Evolutionary conservation across 2,797 vertebrate genomes (phyloP), one percentile per base, ranked within the genome.

Genomic region (Rhynchonycteris naso): DNA sequence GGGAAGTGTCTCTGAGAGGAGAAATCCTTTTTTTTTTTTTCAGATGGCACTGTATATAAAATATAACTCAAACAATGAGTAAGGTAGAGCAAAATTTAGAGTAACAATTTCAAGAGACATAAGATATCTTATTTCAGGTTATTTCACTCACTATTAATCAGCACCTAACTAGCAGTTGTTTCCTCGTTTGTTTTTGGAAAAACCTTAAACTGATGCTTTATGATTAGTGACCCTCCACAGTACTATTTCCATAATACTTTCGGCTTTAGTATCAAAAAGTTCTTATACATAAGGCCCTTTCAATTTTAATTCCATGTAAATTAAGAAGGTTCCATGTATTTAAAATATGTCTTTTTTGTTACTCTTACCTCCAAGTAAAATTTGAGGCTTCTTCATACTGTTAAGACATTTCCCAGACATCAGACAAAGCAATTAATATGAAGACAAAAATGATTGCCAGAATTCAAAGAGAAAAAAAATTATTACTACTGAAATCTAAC

Each of bases 381-480:
- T 28, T 82, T 90, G 30, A 87, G 63, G 38, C 35, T 9, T 35
- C 8, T 72, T 91, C 47, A 80, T 54, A 47, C 11, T 71, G 35
- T 63, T 71, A 91, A 69, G 12, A 87, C 15, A 71, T 88, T 93
- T 93, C 38, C 78, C 75, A 87, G 35, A 59, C 8, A 65, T 69
- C 12, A 87, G 59, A 80, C 22, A 82, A 74, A 78, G 13, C 28
- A 76, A 35, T 58, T 93, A 65, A 75, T 54, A 75, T 33, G 66
- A 93, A 84, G 26, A 61, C 52, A 30, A 74, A 86, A 86, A 18
- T n/a, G 74, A 74, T 22, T 28, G 43, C 58, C 66, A 84, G 18
- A 76, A 83, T 72, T 95, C 92, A 82, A 92, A 66, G 7, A 65
- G 43, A 85, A 74, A 38, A 82, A 93, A 43, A 91, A 21, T 21